Conservation (phyloP, 1,140 invertebrate genomes). For the Mylabris phalerata region DNA sequence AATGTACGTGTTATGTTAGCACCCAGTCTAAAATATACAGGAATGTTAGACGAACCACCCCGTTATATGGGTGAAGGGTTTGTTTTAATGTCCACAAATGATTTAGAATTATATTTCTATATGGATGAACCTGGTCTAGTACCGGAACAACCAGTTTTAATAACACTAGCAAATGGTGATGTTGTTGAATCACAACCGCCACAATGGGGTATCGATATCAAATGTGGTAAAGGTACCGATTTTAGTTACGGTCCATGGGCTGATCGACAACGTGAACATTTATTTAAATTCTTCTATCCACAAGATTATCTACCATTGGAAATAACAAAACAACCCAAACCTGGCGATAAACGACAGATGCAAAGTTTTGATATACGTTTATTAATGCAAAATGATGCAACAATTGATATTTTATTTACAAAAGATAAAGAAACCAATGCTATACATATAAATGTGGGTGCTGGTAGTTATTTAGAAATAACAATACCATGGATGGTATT, state of each 20-base stretch:
- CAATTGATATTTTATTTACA: constrained; percentile 91
- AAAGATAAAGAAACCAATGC: constrained; percentile 97
- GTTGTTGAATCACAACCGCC: constrained; percentile 85
- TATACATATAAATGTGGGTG: constrained; percentile 87
- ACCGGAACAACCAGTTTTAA: constrained; percentile 80
- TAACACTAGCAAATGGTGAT: constrained; percentile 89
- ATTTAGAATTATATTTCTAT: constrained; percentile 91
- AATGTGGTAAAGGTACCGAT: constrained; percentile 91
- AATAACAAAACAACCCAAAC: constrained; percentile 68
- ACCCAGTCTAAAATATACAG: constrained; percentile 88
- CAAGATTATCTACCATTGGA: constrained; percentile 74
- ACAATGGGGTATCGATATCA: constrained; percentile 91
- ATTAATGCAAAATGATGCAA: constrained; percentile 84
- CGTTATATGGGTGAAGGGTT: constrained; percentile 98
- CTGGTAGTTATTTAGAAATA: constrained; percentile 90
- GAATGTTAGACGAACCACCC: constrained; percentile 90
- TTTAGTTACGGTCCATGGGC: constrained; percentile 99
- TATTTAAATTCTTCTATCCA: constrained; percentile 96
- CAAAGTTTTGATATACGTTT: constrained; percentile 90
- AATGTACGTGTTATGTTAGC: constrained; percentile 84
- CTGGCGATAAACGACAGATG: constrained; percentile 80
- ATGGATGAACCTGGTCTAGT: constrained; percentile 91
- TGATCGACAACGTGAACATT: constrained; percentile 88
- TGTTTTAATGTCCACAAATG: constrained; percentile 91
- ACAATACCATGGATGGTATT: constrained; percentile 90